Conservation (phyloP, 1,140 invertebrate species). For the Eciton burchellii region DNA sequence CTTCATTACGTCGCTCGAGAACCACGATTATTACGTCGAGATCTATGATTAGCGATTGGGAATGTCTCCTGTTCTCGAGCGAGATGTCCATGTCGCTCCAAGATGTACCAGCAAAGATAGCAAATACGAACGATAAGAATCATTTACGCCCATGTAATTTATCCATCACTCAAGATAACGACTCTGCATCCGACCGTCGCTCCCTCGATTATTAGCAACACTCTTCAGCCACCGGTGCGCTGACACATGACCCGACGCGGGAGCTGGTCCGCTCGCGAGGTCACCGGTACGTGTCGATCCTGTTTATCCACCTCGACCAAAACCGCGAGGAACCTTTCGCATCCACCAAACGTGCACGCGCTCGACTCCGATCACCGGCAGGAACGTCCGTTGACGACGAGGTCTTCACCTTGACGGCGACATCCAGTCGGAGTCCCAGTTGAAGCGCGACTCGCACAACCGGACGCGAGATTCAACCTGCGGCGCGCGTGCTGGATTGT, state of each 20-base stretch:
- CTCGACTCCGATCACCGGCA: constrained; percentile 53
- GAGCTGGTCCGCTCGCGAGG: constrained; percentile 13
- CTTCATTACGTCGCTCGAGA: not conserved
- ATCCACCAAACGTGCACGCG: constrained; percentile 71
- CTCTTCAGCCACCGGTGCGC: constrained; percentile 68
- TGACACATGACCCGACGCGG: constrained; percentile 74
- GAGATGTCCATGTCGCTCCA: not conserved
- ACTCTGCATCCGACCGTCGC: constrained; percentile 20
- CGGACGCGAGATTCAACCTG: constrained; percentile 61
- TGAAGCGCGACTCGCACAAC: constrained; percentile 4
- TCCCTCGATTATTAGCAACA: constrained; percentile 66
- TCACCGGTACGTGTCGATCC: constrained; percentile 64
- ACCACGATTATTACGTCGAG: not conserved
- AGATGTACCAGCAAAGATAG: no score
- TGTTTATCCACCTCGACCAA: constrained; percentile 62
- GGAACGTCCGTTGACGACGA: constrained; percentile 70
- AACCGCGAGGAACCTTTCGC: constrained; percentile 61
- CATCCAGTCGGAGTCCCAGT: constrained; percentile 18
- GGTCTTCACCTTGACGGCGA: constrained; percentile 46
- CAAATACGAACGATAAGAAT: constrained; percentile 12
- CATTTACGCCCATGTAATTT: no score
- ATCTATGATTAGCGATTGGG: not conserved
- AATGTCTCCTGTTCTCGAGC: constrained; percentile 11
- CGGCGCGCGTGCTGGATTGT: constrained; percentile 66
- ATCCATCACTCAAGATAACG: no score